Conservation (phyloP, 1,140 invertebrate genomes). For the Triops longicaudatus region DNA sequence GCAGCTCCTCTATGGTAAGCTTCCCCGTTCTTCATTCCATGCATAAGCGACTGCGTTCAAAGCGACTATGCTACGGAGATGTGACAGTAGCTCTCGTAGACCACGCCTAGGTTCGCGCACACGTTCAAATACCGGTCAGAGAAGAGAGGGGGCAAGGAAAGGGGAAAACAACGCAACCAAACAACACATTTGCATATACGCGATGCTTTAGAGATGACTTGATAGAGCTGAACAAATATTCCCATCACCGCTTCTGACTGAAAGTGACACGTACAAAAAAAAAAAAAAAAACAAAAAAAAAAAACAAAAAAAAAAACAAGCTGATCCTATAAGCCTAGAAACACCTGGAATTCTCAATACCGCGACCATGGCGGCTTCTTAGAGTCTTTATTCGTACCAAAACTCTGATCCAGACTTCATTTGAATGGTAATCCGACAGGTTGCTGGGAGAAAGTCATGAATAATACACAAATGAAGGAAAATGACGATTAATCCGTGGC, state of each 20-base stretch:
- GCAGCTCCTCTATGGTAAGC: not conserved
- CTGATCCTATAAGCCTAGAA: not conserved
- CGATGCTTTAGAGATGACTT: no score
- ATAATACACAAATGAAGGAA: no score
- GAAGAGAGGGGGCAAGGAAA: not conserved
- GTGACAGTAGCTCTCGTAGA: not conserved
- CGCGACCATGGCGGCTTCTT: no score
- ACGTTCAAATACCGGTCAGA: not conserved
- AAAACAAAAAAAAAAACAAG: not conserved
- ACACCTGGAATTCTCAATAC: not conserved
- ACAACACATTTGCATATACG: not conserved
- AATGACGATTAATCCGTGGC: no score
- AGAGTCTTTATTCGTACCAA: no score
- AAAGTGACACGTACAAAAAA: not conserved
- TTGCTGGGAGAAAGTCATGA: no score
- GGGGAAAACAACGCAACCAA: not conserved
- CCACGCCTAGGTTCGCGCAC: not conserved
- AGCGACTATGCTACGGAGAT: not conserved
- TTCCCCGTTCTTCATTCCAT: not conserved
- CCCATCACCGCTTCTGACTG: no score
- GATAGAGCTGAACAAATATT: no score
- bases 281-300: not conserved
- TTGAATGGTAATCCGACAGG: no score
- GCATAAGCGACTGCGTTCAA: constrained; percentile 6
- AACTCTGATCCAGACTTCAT: no score